Conservation (phyloP, 1,140 invertebrate genomes). For the Pogonomyrmex barbatus region DNA sequence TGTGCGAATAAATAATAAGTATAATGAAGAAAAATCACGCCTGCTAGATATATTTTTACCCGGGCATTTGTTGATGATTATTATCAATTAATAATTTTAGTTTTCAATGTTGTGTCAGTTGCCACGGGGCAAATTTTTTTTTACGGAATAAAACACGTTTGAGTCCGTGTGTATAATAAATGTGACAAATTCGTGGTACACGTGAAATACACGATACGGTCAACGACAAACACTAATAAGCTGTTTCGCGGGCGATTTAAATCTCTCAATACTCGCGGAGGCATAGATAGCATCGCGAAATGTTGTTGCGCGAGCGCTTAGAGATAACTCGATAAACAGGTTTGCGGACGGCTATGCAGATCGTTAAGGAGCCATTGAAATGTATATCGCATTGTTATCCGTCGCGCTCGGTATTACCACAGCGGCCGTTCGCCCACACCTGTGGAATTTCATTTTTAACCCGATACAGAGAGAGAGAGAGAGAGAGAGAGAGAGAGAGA, state of each 20-base stretch:
- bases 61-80: not conserved
- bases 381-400: conserved; percentile 74
- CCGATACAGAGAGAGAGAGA: not conserved
- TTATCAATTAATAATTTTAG: not conserved
- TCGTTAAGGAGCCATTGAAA: conserved; percentile 76
- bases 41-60: not conserved
- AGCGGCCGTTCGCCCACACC: conserved; percentile 17
- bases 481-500: too few relatives aligned
- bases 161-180: not conserved
- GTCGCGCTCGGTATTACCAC: conserved; percentile 18
- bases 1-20: not conserved
- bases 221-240: conserved; percentile 29
- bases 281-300: conserved; percentile 53
- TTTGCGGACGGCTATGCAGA: conserved; percentile 68
- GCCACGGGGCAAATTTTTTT: not conserved
- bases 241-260: conserved; percentile 4
- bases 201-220: not conserved
- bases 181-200: not conserved
- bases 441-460: conserved; percentile 47
- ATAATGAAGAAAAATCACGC: too few relatives aligned
- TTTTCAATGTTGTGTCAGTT: not conserved
- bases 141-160: not conserved
- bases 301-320: conserved; percentile 65
- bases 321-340: conserved; percentile 75
- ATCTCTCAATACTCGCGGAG: conserved; percentile 45